phyloP scores from a whole-genome alignment of 1,140 invertebrate species.

The Copidosoma floridanum region DNA sequence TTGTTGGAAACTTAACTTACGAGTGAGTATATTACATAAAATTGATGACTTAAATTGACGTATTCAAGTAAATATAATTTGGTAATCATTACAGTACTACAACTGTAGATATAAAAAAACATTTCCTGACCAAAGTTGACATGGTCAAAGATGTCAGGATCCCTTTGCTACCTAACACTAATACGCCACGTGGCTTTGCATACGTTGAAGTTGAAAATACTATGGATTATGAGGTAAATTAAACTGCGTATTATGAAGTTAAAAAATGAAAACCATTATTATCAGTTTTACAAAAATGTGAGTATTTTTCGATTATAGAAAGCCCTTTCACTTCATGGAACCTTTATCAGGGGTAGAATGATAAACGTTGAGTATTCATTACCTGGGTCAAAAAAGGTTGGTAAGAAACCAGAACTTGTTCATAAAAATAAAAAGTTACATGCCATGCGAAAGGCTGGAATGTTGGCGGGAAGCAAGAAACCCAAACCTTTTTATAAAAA shows the following conservation, averaged over 20 bases:
- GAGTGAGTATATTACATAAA: constrained; percentile 32
- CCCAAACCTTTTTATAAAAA: too few relatives aligned
- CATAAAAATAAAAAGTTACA: constrained; percentile 56
- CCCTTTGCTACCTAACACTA: constrained; percentile 42
- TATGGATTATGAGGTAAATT: constrained; percentile 51
- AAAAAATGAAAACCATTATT: too few relatives aligned
- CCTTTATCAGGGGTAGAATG: constrained; percentile 47
- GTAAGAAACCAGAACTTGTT: constrained; percentile 44
- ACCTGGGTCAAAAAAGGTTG: constrained; percentile 44
- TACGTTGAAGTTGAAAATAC: constrained; percentile 53
- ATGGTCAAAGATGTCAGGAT: constrained; percentile 50
- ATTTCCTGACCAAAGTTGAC: constrained; percentile 53
- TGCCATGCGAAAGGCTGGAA: constrained; percentile 51
- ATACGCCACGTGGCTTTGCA: constrained; percentile 50
- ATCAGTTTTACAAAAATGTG: too few relatives aligned
- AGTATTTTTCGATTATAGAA: constrained; percentile 46
- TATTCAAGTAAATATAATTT: background rate
- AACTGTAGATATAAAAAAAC: constrained; percentile 49
- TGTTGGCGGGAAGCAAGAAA: constrained; percentile 45
- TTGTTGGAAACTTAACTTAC: constrained; percentile 56
- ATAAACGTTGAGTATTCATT: constrained; percentile 55
- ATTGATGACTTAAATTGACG: background rate
- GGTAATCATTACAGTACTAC: constrained; percentile 40
- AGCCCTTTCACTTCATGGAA: constrained; percentile 54
- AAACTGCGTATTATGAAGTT: background rate